These are phyloP conservation scores for Gonatopus flavifemur DNA, from an alignment of 1,140 invertebrate species.

Conservation along the genomic window DNA sequence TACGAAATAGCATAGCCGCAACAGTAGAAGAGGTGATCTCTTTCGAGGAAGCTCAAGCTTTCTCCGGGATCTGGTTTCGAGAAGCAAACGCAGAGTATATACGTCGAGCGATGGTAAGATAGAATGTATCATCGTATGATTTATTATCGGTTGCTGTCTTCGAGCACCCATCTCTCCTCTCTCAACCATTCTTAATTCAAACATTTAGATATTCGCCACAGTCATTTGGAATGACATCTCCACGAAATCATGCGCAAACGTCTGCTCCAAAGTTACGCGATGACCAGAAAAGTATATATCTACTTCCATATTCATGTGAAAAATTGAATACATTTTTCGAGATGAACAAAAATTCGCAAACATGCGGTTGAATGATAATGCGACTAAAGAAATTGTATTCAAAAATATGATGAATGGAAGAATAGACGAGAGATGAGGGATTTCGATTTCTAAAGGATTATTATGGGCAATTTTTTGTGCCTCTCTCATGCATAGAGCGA, in stretches of 20 bases:
- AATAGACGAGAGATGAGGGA: neutral
- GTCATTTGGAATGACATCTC: too few relatives aligned
- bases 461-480: neutral
- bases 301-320: too few relatives aligned
- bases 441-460: neutral
- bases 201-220: too few relatives aligned
- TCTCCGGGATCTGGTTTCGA: slow-evolving; percentile 42
- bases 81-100: slow-evolving; percentile 25
- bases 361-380: too few relatives aligned
- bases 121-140: slow-evolving; percentile 52
- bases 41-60: slow-evolving; percentile 38
- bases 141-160: slow-evolving; percentile 46
- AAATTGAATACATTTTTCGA: too few relatives aligned
- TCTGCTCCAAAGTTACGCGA: too few relatives aligned
- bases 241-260: too few relatives aligned
- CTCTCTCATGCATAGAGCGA: neutral
- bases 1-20: too few relatives aligned
- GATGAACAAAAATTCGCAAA: too few relatives aligned
- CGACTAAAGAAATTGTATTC: too few relatives aligned
- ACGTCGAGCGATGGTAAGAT: slow-evolving; percentile 36
- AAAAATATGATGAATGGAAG: neutral
- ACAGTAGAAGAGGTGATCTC: slow-evolving; percentile 38
- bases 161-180: slow-evolving; percentile 39
- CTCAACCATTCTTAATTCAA: slow-evolving; percentile 17
- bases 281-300: too few relatives aligned